Evolutionary conservation across 92 coral and sea anemone genomes (phyloP).

Genomic region (Meandrina meandrites): DNA sequence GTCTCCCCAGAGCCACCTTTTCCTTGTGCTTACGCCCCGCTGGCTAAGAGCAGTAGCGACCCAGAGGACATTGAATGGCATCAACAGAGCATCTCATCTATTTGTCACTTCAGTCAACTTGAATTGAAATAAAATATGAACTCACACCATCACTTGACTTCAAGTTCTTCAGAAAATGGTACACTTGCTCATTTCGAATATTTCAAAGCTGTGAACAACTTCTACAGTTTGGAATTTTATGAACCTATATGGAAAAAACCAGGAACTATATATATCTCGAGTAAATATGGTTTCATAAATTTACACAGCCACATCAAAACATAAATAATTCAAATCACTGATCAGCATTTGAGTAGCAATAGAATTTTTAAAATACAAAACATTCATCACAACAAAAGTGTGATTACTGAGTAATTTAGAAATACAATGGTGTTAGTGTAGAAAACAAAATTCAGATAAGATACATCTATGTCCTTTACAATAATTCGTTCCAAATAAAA

Average conservation of each 20-base stretch:
- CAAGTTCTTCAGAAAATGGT: background rate
- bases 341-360: background rate
- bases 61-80: no score
- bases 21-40: no score
- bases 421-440: background rate
- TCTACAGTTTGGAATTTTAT: background rate
- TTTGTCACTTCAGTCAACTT: background rate
- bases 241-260: background rate
- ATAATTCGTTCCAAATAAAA: no score
- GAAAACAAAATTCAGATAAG: background rate
- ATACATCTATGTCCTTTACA: no score
- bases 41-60: no score
- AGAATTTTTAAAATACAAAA: background rate
- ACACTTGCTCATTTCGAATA: background rate
- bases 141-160: background rate
- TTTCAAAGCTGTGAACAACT: background rate
- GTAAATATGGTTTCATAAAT: background rate
- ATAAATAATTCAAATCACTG: background rate
- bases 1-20: no score
- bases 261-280: background rate
- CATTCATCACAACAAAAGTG: background rate
- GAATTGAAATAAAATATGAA: background rate
- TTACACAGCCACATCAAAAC: background rate
- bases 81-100: background rate
- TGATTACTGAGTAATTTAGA: background rate